Conservation (phyloP, 2,888 invertebrate species). For the Chymomyza fuscimana region DNA sequence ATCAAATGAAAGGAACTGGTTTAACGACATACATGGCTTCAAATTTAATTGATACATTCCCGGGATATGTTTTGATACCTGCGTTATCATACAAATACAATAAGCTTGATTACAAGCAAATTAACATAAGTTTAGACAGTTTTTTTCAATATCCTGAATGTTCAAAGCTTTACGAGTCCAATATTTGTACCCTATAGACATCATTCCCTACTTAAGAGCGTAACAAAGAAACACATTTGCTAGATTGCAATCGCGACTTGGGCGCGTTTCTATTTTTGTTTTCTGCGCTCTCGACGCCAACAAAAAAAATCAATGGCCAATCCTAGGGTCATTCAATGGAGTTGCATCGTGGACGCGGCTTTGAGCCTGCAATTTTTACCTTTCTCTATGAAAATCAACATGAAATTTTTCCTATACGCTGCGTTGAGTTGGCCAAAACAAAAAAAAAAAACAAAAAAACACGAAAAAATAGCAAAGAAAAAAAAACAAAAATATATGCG, state of each 20-base stretch:
- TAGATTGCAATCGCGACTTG: slow-evolving; percentile 27
- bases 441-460: slow-evolving; percentile 10
- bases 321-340: slow-evolving; percentile 6
- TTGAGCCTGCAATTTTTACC: slow-evolving; percentile 4
- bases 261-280: slow-evolving; percentile 26
- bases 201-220: not conserved
- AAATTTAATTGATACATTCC: slow-evolving; percentile 61
- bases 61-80: slow-evolving; percentile 22
- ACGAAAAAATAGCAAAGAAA: slow-evolving; percentile 8
- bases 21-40: slow-evolving; percentile 40
- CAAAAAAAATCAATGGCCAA: not conserved
- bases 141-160: not conserved
- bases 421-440: not conserved
- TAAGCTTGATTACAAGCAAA: not conserved
- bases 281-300: not conserved
- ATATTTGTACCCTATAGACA: not conserved
- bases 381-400: slow-evolving; percentile 19
- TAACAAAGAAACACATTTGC: slow-evolving; percentile 18
- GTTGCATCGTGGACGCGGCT: slow-evolving; percentile 5
- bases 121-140: not conserved
- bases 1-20: slow-evolving; percentile 46
- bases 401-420: not conserved
- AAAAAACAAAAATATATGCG: slow-evolving; percentile 5
- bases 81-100: not conserved
- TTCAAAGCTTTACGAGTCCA: not conserved